A percentile compares a stretch with the other conserved stretches of the same genome.
phyloP scores from a whole-genome alignment of 2,888 invertebrate species.

The Eupithecia abbreviata region DNA sequence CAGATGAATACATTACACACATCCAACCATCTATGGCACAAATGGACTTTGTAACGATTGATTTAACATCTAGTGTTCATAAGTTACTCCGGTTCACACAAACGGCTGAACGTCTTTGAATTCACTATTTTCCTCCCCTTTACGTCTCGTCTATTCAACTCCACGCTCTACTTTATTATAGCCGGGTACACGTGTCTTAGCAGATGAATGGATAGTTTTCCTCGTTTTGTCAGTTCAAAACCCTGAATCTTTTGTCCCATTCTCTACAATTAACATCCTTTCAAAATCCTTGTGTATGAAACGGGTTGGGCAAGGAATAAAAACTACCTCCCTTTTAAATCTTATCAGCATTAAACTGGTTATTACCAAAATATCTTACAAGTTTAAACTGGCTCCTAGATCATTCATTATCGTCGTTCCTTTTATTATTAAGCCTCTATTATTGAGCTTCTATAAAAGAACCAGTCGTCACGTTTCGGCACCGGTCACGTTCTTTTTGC shows the following conservation, averaged over 20 bases:
- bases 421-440: slow-evolving; percentile 34
- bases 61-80: neutral
- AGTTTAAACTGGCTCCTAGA: slow-evolving; percentile 16
- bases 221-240: neutral
- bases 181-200: slow-evolving; percentile 6
- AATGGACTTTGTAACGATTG: neutral
- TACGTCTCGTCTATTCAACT: neutral
- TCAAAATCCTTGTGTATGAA: neutral
- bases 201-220: slow-evolving; percentile 7
- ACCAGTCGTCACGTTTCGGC: slow-evolving; percentile 51
- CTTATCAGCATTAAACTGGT: slow-evolving; percentile 23
- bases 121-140: neutral
- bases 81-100: neutral
- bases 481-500: slow-evolving; percentile 65
- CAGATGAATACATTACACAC: neutral
- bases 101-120: neutral
- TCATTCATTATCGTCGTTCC: slow-evolving; percentile 7
- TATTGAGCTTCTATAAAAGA: slow-evolving; percentile 1
- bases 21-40: neutral
- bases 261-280: neutral
- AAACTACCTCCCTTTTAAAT: neutral
- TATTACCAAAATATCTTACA: slow-evolving; percentile 13
- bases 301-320: neutral
- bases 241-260: neutral
- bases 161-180: neutral